Conservation (phyloP, 1,140 invertebrate species). For the Battus philenor region DNA sequence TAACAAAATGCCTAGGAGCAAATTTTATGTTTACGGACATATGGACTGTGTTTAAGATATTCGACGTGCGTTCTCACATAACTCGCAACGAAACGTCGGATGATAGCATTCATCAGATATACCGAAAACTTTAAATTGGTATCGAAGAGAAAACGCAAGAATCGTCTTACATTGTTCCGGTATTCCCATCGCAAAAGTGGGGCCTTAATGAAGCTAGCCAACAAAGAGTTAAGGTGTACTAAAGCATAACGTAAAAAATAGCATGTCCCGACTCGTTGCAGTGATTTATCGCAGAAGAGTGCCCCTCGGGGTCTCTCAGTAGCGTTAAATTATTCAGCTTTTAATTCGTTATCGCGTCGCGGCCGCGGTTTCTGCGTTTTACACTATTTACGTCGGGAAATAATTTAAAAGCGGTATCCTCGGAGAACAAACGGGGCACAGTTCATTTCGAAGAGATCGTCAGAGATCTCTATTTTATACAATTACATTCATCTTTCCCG, state of each 20-base stretch:
- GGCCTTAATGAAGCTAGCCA: constrained; percentile 58
- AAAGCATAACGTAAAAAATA: constrained; percentile 70
- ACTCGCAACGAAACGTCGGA: constrained; percentile 29
- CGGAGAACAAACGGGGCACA: constrained; percentile 22
- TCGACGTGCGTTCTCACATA: constrained; percentile 43
- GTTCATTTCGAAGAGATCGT: constrained; percentile 3
- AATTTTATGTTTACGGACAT: not conserved
- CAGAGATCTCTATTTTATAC: no score
- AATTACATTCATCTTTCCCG: no score
- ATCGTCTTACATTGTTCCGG: constrained; percentile 46
- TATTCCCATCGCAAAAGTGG: constrained; percentile 37
- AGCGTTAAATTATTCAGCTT: constrained; percentile 74
- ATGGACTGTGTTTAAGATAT: no score
- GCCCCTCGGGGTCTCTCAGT: constrained; percentile 56
- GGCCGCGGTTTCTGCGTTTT: constrained; percentile 60
- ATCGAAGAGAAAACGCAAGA: constrained; percentile 35
- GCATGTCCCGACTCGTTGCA: constrained; percentile 54
- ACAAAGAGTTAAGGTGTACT: constrained; percentile 60
- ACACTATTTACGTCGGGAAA: constrained; percentile 67
- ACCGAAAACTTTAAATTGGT: constrained; percentile 50
- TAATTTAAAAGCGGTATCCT: constrained; percentile 54
- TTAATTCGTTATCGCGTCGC: constrained; percentile 71
- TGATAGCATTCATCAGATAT: constrained; percentile 40
- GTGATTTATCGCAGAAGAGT: constrained; percentile 60
- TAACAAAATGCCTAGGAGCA: not conserved